Evolutionary conservation across 2,888 invertebrate species (phyloP), one percentile per base, ranked within the genome.

Genomic region (Macrosiphum euphorbiae): DNA sequence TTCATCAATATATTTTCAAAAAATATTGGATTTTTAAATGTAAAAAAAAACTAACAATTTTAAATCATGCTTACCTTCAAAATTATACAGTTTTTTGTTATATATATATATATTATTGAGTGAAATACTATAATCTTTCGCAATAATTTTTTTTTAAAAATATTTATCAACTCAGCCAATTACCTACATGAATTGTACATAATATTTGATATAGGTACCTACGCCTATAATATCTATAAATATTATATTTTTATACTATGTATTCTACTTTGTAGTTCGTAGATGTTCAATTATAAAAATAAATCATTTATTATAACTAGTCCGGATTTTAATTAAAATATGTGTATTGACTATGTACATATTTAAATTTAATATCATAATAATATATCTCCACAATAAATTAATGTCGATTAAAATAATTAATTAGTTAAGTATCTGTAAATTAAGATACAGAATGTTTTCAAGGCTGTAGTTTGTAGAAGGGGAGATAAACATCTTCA

Each of bases 391-490:
- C 26, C 55, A 67, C 20, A n/a, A 5, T 35, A 50, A 50, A 90
- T 90, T 67, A 50, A 90, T 90, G 26, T 90, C 35, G 50, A 44
- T 67, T 47, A 35, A 90, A 67, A 90, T 35, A 67, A 90, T 90
- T 90, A 67, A 67, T 50, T 50, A 50, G 24, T 67, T 35, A 90
- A 67, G 61, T 35, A 90, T 67, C 13, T n/a, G 50, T 50, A 50
- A 90, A 90, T 90, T 67, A 67, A 90, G 50, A 67, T 50, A 26
- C 24, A 67, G 50, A n/a, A 67, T 67, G 5, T 67, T 90, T 67
- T 67, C 67, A 90, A 67, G 67, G 90, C 16, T 67, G n/a, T 61
- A 3, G 3, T 50, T 47, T n/a, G 16, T 47, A 47, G 28, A 86
- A 86, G 47, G 47, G 28, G 50, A 28, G 11, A 87, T 20, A 87